Evolutionary conservation across 2,113 vertebrate species (phyloP).

Genomic region (Pitta sordida): DNA sequence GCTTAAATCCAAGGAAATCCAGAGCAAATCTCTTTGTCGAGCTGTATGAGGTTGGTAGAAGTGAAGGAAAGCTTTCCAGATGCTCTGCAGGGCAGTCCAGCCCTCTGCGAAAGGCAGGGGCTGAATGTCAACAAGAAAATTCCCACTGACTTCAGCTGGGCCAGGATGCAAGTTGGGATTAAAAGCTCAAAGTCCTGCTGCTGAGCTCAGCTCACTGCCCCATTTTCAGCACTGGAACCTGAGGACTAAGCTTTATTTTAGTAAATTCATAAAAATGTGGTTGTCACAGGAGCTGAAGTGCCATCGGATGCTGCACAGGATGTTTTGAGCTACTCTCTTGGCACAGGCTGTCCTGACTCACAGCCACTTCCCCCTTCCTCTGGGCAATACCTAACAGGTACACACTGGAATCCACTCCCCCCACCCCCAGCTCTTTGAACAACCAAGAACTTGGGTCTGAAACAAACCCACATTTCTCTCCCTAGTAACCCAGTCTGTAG

Average conservation of each 20-base stretch:
- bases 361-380: neutral
- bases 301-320: accelerated
- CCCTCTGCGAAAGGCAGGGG: neutral
- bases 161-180: neutral
- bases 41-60: neutral
- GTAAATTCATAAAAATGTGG: no score
- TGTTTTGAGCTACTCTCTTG: neutral
- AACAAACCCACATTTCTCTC: neutral
- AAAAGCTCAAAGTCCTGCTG: neutral
- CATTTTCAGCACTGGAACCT: neutral
- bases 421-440: neutral
- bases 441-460: neutral
- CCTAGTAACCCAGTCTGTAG: neutral
- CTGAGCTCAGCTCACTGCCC: neutral
- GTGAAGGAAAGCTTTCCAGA: neutral
- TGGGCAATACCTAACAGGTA: neutral
- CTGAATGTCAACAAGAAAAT: neutral
- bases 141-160: neutral
- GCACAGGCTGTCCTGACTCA: neutral
- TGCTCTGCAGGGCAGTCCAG: neutral
- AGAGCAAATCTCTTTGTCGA: neutral
- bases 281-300: neutral
- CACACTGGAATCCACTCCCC: neutral
- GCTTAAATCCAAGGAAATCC: slow-evolving; percentile 7
- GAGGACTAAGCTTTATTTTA: neutral